Percentiles rank a stretch among this genome's conserved stretches.
Evolutionary conservation across 2,888 invertebrate species (phyloP).

Genomic region (Synanthedon tipuliformis): DNA sequence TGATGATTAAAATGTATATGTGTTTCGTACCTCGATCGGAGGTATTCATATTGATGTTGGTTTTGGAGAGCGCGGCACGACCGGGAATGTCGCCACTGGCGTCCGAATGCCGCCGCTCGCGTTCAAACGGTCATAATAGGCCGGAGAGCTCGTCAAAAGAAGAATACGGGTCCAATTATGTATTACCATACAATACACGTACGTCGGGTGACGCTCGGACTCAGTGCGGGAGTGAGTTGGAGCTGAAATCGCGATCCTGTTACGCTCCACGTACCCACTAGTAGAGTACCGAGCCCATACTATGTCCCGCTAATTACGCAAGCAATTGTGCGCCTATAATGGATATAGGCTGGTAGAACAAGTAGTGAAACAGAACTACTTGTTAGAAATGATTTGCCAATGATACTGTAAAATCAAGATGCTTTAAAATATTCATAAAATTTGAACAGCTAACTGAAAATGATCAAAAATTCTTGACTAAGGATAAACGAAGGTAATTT

Average conservation of each 20-base stretch:
- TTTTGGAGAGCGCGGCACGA: slow-evolving; percentile 46
- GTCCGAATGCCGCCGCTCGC: slow-evolving; percentile 61
- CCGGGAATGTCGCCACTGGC: slow-evolving; percentile 61
- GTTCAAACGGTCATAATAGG: slow-evolving; percentile 60
- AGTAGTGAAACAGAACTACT: too few relatives aligned
- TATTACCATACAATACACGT: slow-evolving; percentile 65
- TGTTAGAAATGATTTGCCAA: too few relatives aligned
- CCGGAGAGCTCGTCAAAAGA: slow-evolving; percentile 65
- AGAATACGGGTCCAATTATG: slow-evolving; percentile 66
- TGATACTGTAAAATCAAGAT: too few relatives aligned
- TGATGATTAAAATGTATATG: slow-evolving; percentile 25
- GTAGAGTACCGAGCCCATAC: background rate
- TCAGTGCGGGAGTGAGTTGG: slow-evolving; percentile 49
- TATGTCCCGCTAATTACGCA: too few relatives aligned
- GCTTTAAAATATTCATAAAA: too few relatives aligned
- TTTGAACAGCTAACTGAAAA: too few relatives aligned
- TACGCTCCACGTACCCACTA: background rate
- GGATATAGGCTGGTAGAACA: too few relatives aligned
- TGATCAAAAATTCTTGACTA: too few relatives aligned
- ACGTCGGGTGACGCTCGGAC: slow-evolving; percentile 52
- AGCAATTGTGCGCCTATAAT: too few relatives aligned
- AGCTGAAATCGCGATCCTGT: background rate
- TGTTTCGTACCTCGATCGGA: slow-evolving; percentile 51
- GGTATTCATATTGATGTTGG: slow-evolving; percentile 53
- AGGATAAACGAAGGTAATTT: too few relatives aligned